Evolutionary conservation across 2,888 invertebrate genomes (phyloP).

Genomic region (Norana najaformis): DNA sequence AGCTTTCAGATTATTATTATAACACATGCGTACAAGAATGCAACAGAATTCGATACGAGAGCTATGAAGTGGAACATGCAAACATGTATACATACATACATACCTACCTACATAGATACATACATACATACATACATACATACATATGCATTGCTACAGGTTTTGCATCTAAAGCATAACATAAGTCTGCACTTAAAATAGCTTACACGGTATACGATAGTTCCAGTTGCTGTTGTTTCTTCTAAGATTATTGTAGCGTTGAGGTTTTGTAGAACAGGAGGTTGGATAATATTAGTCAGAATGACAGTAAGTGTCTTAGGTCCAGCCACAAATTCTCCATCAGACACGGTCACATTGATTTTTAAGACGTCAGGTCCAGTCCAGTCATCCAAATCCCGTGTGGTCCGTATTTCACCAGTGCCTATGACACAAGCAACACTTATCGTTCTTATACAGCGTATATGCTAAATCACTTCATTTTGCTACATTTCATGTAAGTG

Average conservation of each 20-base stretch:
- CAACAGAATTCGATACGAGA: too few relatives aligned
- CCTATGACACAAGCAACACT: background rate
- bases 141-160: too few relatives aligned
- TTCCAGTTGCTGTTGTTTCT: background rate
- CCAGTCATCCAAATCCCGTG: background rate
- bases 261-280: background rate
- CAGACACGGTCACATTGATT: background rate
- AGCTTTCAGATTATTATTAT: too few relatives aligned
- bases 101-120: too few relatives aligned
- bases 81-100: background rate
- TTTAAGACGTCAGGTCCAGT: constrained; percentile 6
- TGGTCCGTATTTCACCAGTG: background rate
- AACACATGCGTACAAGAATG: too few relatives aligned
- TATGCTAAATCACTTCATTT: too few relatives aligned
- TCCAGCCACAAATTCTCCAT: background rate
- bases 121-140: too few relatives aligned
- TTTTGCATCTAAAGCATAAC: too few relatives aligned
- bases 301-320: background rate
- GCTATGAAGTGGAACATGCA: too few relatives aligned
- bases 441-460: background rate
- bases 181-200: background rate
- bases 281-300: background rate
- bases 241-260: background rate
- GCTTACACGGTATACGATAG: background rate
- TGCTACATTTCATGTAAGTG: too few relatives aligned